phyloP scores from a whole-genome alignment of 2,113 vertebrate genomes.

The Excalfactoria chinensis region DNA sequence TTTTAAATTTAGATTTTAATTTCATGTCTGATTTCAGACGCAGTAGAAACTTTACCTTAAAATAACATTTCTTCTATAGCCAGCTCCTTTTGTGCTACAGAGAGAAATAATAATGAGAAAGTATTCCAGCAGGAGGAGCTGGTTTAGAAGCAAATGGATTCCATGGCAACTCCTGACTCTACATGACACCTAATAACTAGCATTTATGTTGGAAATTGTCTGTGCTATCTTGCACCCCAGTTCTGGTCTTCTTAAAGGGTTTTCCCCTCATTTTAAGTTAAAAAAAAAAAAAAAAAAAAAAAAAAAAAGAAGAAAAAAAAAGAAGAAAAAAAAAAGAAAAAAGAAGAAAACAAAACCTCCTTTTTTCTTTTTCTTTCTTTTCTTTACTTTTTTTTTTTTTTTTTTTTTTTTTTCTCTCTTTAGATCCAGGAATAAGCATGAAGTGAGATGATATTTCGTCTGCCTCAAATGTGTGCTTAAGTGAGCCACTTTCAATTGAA shows the following conservation, averaged over 20 bases:
- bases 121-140: conserved; percentile 84
- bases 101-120: conserved; percentile 82
- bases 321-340: too few relatives aligned
- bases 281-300: too few relatives aligned
- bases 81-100: conserved; percentile 46
- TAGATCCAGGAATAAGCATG: conserved; percentile 57
- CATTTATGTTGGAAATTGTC: conserved; percentile 80
- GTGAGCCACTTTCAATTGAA: conserved; percentile 49
- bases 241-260: conserved; percentile 63
- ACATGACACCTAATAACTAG: conserved; percentile 82
- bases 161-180: conserved; percentile 87
- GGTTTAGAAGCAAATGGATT: conserved; percentile 85
- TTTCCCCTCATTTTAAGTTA: conserved; percentile 69
- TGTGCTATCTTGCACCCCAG: conserved; percentile 74
- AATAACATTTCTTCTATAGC: conserved; percentile 57
- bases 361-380: not conserved
- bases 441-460: conserved; percentile 33
- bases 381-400: not conserved
- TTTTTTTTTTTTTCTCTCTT: not conserved
- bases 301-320: not conserved
- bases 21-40: conserved; percentile 54
- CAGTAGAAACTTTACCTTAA: conserved; percentile 46
- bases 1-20: conserved; percentile 74
- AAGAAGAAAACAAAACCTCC: not conserved
- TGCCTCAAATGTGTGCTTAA: conserved; percentile 21